Base-by-base conservation (phyloP, 1,140 invertebrate species). In the Pseudoatta argentina region DNA sequence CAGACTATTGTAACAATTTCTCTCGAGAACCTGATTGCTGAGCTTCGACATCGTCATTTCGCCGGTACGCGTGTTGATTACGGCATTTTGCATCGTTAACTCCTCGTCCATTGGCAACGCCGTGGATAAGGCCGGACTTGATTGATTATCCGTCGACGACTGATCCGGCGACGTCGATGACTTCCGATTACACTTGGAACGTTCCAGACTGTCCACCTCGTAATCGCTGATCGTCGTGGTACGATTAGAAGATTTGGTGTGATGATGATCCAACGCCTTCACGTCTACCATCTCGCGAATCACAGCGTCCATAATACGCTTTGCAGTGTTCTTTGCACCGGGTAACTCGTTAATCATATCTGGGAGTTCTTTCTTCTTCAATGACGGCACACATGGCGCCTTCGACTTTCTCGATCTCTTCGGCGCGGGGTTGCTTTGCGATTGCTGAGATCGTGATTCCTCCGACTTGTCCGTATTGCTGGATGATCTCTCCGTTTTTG, bases 151-250 rank as follows among this genome's bases (percentile, higher is more conserved):
- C 18, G 89, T 91, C 0, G 97, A 97, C 0, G 77, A 81, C 14
- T 81, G 77, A 24, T 97, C 97, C 0, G 96, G 96, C 0, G 97
- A 96, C 10, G 96, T 96, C 6, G 96, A 95, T 10, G 95, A 95
- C n/a, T 94, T 95, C 3, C 94, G 93, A 30, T 86, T 92, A 71
- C 92, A 94, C 79, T 95, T 96, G 2, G 95, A 93, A 87, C 97
- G 96, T 94, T 98, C 97, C 72, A 98, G 94, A 93, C 98, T 98
- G 87, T 98, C 97, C 1, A 97, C 96, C 91, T 98, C 97, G 88
- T 97, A 98, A 79, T 97, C 88, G 64, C 94, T 48, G 71, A 88
- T 10, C 79, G 90, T 91, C 0, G 39, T 39, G 24, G 21, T 7
- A 27, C 83, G 18, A 79, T 92, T 78, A 0, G 18, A 85, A 6